A percentile compares a stretch with the other conserved stretches of the same genome.
These are phyloP conservation scores for Berghia stephanieae DNA, from an alignment of 1,140 invertebrate genomes.

Conservation along the genomic window DNA sequence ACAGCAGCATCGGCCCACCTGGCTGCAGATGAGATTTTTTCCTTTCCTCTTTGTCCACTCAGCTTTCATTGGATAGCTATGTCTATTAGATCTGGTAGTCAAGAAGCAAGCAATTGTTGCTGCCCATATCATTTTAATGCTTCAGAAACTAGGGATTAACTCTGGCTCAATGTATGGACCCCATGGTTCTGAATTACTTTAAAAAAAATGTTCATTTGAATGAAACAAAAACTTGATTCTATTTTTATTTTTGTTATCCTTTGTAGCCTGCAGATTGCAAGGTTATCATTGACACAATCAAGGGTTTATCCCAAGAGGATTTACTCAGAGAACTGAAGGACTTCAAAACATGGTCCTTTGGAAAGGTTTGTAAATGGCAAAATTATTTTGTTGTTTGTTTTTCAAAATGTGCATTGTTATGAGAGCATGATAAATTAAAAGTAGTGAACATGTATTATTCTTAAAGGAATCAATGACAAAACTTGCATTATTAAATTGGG, in stretches of 20 bases:
- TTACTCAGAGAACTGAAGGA: conserved; percentile 78
- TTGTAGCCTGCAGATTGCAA: conserved; percentile 82
- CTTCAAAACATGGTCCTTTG: conserved; percentile 87
- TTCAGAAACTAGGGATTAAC: too few species aligned
- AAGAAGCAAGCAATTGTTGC: too few species aligned
- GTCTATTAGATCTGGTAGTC: too few species aligned
- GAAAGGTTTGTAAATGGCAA: conserved; percentile 72
- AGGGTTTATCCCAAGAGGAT: conserved; percentile 74
- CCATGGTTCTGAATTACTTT: too few species aligned
- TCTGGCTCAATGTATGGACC: too few species aligned
- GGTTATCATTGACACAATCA: conserved; percentile 80
- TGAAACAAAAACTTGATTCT: conserved; percentile 18
- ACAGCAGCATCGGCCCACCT: too few species aligned
- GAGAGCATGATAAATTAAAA: background rate
- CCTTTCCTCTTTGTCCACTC: too few species aligned
- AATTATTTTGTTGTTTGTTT: background rate
- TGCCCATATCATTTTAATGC: too few species aligned
- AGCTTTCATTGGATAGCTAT: too few species aligned
- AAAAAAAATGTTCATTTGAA: too few species aligned
- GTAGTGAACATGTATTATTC: background rate
- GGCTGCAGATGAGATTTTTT: too few species aligned
- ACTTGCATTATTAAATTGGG: background rate
- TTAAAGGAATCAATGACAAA: background rate
- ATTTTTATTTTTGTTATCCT: conserved; percentile 14
- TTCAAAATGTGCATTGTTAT: background rate